phyloP scores from a whole-genome alignment of 2,888 invertebrate genomes.

The Polydrusus pterygomalis region DNA sequence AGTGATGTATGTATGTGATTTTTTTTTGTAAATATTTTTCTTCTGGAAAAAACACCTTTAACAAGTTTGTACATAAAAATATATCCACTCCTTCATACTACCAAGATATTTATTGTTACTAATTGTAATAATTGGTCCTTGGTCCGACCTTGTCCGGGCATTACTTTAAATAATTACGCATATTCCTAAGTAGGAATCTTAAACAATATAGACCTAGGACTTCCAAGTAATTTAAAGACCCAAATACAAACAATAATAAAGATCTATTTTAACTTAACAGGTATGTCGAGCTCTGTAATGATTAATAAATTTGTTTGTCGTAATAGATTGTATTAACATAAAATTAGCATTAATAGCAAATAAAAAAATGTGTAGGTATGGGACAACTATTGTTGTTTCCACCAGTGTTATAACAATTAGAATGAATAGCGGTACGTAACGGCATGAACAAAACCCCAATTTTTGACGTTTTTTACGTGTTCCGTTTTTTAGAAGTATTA shows the following conservation, averaged over 20 bases:
- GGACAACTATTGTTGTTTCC: constrained; percentile 12
- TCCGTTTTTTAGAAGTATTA: too few relatives aligned
- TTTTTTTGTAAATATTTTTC: too few relatives aligned
- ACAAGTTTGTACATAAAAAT: too few relatives aligned
- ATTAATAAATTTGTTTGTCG: constrained; percentile 20
- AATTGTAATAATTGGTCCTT: too few relatives aligned
- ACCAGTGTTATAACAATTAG: not conserved
- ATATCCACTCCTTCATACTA: too few relatives aligned
- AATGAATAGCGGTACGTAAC: not conserved
- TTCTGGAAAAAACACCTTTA: too few relatives aligned
- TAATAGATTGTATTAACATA: constrained; percentile 22
- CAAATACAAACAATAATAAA: constrained; percentile 5
- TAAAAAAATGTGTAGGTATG: not conserved
- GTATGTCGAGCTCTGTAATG: not conserved
- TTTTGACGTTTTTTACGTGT: too few relatives aligned
- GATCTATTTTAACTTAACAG: not conserved
- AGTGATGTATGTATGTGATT: too few relatives aligned
- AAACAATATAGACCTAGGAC: not conserved
- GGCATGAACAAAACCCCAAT: not conserved
- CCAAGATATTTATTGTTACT: too few relatives aligned
- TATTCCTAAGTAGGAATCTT: not conserved
- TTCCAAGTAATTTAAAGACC: not conserved
- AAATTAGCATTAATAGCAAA: constrained; percentile 21
- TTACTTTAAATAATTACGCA: not conserved
- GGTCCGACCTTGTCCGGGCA: not conserved